Percentiles rank a stretch among this genome's conserved stretches.
phyloP scores from a whole-genome alignment of 1,140 invertebrate species.

The Sipha flava region DNA sequence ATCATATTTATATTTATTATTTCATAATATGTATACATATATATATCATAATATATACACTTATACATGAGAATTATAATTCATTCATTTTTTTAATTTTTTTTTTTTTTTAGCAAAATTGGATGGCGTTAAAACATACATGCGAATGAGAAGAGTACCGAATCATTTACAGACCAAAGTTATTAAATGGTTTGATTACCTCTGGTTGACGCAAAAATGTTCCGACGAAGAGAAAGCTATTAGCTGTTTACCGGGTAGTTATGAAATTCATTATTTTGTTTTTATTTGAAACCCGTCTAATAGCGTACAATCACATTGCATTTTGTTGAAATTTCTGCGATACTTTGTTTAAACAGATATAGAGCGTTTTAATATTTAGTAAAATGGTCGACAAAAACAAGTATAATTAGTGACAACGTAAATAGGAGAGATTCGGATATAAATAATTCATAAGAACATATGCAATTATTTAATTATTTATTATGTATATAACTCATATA shows the following conservation, averaged over 20 bases:
- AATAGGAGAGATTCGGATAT: background rate
- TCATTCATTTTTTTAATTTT: background rate
- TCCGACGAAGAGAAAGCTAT: constrained; percentile 94
- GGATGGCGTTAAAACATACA: constrained; percentile 97
- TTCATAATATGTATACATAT: too few relatives aligned
- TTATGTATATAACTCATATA: background rate
- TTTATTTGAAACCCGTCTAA: background rate
- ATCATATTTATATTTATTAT: too few relatives aligned
- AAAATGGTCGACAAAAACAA: background rate
- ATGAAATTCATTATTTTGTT: background rate
- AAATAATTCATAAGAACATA: background rate
- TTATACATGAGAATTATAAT: too few relatives aligned
- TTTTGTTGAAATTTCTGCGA: background rate
- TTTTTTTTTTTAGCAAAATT: constrained; percentile 68
- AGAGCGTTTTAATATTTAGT: background rate
- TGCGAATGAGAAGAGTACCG: constrained; percentile 91
- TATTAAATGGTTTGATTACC: constrained; percentile 98
- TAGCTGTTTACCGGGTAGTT: constrained; percentile 73
- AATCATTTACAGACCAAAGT: constrained; percentile 94
- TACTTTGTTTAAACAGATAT: background rate
- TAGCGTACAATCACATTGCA: background rate
- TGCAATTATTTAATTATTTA: too few relatives aligned
- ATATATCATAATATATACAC: too few relatives aligned
- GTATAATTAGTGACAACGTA: background rate
- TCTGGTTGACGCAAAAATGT: constrained; percentile 97